phyloP scores from a whole-genome alignment of 1,140 invertebrate genomes.

The Cylas formicarius region DNA sequence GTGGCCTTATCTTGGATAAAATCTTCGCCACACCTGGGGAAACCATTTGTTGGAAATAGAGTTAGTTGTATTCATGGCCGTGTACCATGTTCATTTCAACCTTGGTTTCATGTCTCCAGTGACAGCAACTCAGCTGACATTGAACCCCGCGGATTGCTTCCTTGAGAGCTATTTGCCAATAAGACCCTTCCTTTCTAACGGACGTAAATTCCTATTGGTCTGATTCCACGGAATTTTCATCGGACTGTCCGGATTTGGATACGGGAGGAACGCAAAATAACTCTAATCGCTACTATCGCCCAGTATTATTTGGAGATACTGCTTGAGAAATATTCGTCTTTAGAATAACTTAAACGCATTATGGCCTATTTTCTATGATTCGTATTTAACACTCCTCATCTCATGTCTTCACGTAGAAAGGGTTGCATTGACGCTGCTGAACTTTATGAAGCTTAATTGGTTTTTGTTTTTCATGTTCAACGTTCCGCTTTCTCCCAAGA shows the following conservation, averaged over 20 bases:
- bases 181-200: not conserved
- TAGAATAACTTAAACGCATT: conserved; percentile 8
- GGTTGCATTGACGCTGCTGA: not conserved
- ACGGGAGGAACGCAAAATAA: not conserved
- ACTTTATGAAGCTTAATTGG: not conserved
- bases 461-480: conserved; percentile 1
- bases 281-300: not conserved
- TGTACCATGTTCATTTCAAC: not conserved
- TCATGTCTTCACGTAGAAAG: conserved; percentile 1
- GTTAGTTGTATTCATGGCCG: conserved; percentile 8
- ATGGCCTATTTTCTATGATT: conserved; percentile 5
- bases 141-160: conserved; percentile 24
- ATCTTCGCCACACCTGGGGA: conserved; percentile 6
- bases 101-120: conserved; percentile 24
- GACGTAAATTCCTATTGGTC: not conserved
- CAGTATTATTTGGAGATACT: conserved; percentile 1
- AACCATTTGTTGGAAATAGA: conserved; percentile 10
- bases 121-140: conserved; percentile 31
- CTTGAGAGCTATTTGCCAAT: not conserved
- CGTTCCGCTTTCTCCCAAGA: too few relatives aligned
- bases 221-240: not conserved
- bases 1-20: conserved; percentile 12
- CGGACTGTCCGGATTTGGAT: not conserved
- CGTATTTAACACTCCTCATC: conserved; percentile 1
- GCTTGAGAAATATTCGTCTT: conserved; percentile 7